Conservation (phyloP, 2,888 invertebrate species). For the Cerceris ruficornis region DNA sequence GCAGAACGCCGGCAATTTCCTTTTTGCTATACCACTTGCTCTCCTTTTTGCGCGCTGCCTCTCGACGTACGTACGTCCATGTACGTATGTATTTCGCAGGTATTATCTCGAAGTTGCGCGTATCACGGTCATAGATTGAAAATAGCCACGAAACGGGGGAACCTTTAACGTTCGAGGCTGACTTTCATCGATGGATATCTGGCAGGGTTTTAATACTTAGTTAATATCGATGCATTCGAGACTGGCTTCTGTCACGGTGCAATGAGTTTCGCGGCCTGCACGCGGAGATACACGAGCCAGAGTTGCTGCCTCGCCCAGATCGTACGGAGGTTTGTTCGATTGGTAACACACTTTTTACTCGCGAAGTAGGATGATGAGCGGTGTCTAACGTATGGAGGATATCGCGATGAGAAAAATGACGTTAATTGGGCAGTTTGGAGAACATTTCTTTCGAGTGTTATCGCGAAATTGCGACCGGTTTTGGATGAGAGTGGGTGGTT, state of each 20-base stretch:
- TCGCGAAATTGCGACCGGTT: too few species aligned
- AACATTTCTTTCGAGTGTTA: too few species aligned
- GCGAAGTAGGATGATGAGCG: not conserved
- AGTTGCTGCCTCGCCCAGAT: constrained; percentile 53
- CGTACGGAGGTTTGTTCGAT: constrained; percentile 47
- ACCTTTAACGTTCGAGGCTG: not conserved
- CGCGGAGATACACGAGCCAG: constrained; percentile 23
- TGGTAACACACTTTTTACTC: constrained; percentile 32
- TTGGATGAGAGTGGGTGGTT: too few species aligned
- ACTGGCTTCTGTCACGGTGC: constrained; percentile 51
- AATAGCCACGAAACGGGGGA: constrained; percentile 18
- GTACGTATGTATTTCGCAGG: too few species aligned
- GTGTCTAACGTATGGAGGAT: not conserved
- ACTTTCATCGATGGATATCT: constrained; percentile 20
- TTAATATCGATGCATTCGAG: constrained; percentile 37
- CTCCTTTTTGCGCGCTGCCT: too few species aligned
- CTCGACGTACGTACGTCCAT: too few species aligned
- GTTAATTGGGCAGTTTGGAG: too few species aligned
- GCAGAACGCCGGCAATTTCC: too few species aligned
- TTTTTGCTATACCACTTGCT: too few species aligned
- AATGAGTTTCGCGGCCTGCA: constrained; percentile 51
- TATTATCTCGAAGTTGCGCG: not conserved
- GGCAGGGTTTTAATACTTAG: constrained; percentile 10
- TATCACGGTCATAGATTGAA: constrained; percentile 18
- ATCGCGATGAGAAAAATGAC: not conserved